Base-by-base conservation (phyloP, 2,113 vertebrate species). In the Caloenas nicobarica region DNA sequence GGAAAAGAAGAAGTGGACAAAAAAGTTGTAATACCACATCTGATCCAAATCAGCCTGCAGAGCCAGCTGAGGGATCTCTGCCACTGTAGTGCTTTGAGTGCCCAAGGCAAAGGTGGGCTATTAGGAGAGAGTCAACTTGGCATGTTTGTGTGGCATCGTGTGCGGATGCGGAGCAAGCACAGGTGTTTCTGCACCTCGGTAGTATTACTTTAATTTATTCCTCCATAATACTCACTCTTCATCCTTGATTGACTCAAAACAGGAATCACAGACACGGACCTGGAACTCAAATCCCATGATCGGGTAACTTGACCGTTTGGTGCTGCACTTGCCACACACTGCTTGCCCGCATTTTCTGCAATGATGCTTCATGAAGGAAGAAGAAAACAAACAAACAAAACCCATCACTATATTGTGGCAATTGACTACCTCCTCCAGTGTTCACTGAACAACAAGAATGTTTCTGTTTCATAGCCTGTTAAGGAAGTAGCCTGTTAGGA, bases 261-360 rank as follows among this genome's bases (percentile, higher is more conserved):
- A 99, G 95, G 98, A 96, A 42, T 99, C 99, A 61, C 99, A 99
- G 74, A 99, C 98, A 9, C 99, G 98, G 91, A 99, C 99, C 17
- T 99, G 99, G 98, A 99, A 99, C 98, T 99, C 99, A 65, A 99
- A 99, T 88, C 99, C 99, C 99, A 99, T 99, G 95, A 99, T 88
- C 0, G 99, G 99, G 93, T 98, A 99, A 11, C 98, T 99, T 26
- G 99, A 99, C 64, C 99, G 98, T 95, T 99, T 99, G 44, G 98
- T 99, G 93, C 99, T 99, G 96, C 99, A 99, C 93, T 99, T 99
- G 53, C 98, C 99, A 84, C 99, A 99, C 26, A 99, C 98, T 2
- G 99, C 99, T 91, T 99, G 98, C 3, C 99, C 99, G 44, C 99
- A 99, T 92, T 99, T 99, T 96, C 99, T 98, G 98, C 99, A 99